These are phyloP conservation scores for Chromobotia macracanthus DNA, from an alignment of 2,797 vertebrate genomes.

Conservation along the genomic window DNA sequence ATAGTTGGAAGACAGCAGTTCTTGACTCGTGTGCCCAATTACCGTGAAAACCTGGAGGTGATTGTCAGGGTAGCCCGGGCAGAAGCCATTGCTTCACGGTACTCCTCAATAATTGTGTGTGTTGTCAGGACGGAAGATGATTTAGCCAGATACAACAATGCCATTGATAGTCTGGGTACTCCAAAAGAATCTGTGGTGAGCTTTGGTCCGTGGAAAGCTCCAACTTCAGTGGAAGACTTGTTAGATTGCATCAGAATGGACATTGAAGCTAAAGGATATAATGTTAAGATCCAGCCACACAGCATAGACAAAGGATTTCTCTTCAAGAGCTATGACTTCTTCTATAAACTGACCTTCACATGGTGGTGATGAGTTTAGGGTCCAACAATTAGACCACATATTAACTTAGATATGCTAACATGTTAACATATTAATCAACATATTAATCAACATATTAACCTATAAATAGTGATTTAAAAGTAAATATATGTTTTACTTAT, in stretches of 20 bases:
- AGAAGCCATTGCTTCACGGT: constrained; percentile 83
- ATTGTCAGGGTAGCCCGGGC: constrained; percentile 88
- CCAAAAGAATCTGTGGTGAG: constrained; percentile 87
- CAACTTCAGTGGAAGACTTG: constrained; percentile 74
- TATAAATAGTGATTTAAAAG: not conserved
- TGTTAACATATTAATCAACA: too few relatives aligned
- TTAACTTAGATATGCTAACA: too few relatives aligned
- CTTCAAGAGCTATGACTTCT: constrained; percentile 78
- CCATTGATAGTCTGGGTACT: constrained; percentile 76
- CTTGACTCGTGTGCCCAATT: constrained; percentile 83
- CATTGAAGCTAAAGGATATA: constrained; percentile 84
- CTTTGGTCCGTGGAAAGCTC: constrained; percentile 90
- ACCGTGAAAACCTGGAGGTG: constrained; percentile 91
- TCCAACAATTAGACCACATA: not conserved
- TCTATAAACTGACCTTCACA: constrained; percentile 85
- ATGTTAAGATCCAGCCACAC: constrained; percentile 71
- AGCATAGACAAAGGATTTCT: constrained; percentile 77
- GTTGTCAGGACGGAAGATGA: constrained; percentile 83
- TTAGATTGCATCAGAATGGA: constrained; percentile 88
- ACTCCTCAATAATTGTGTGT: constrained; percentile 82
- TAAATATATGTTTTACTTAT: not conserved
- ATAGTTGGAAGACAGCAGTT: constrained; percentile 88
- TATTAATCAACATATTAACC: too few relatives aligned
- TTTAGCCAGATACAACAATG: constrained; percentile 69
- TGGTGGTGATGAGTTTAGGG: constrained; percentile 83